phyloP scores from a whole-genome alignment of 30 jellyfish, hydroid and myxozoan genomes.

The Phacellophora camtschatica region DNA sequence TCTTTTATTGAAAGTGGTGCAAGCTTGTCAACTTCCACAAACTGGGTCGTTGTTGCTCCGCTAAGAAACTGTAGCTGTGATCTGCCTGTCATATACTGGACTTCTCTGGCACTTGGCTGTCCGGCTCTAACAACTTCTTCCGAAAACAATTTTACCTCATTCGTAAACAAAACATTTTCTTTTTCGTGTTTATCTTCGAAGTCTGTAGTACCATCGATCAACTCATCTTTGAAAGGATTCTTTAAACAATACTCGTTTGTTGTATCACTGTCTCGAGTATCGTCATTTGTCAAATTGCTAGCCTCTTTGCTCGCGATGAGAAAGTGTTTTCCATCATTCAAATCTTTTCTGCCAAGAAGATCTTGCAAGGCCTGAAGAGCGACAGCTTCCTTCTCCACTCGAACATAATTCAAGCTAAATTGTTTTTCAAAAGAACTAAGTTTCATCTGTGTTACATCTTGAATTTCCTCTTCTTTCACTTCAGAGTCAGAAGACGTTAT shows the following conservation, averaged over 20 bases:
- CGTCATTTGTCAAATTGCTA: not conserved
- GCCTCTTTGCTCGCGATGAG: conserved; percentile 17
- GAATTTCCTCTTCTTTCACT: not conserved
- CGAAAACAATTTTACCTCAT: not conserved
- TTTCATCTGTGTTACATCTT: not conserved
- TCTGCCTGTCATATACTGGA: conserved; percentile 25
- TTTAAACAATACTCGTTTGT: not conserved
- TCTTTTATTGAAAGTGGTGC: conserved; percentile 23
- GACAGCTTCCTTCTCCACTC: not conserved
- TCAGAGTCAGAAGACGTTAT: not conserved
- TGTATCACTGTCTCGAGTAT: not conserved
- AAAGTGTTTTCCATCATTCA: not conserved
- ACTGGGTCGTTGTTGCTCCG: not conserved
- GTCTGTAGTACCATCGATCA: not conserved
- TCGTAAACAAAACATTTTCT: not conserved
- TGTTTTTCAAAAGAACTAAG: conserved; percentile 1
- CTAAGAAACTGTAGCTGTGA: conserved; percentile 5
- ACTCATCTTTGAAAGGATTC: not conserved
- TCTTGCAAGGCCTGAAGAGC: conserved; percentile 2
- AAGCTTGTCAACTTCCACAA: not conserved
- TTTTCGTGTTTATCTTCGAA: not conserved
- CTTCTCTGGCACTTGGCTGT: not conserved
- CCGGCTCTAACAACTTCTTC: conserved; percentile 29
- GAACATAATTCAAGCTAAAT: conserved; percentile 16
- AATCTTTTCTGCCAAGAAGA: not conserved